These are phyloP conservation scores for Corapipo altera DNA, from an alignment of 2,113 vertebrate genomes.

Conservation along the genomic window DNA sequence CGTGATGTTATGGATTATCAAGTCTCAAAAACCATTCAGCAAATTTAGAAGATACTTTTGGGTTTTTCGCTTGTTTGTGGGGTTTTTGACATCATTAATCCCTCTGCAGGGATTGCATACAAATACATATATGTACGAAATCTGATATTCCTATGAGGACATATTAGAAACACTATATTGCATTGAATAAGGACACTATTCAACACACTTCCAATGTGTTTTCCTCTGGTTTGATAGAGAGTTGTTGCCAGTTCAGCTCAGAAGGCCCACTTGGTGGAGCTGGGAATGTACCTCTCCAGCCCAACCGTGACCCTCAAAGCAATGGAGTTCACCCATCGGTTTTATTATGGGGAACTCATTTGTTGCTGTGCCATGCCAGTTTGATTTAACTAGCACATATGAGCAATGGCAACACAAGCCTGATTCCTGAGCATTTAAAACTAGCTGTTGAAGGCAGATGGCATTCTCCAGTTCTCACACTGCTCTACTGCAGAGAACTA, in stretches of 20 bases:
- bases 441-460: constrained; percentile 75
- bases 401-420: constrained; percentile 23
- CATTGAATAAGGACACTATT: not conserved
- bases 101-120: not conserved
- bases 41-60: not conserved
- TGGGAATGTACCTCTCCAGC: not conserved
- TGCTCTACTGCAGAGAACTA: constrained; percentile 73
- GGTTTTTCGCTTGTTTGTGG: rapidly evolving
- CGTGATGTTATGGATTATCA: not conserved
- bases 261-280: not conserved
- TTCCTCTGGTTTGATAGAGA: not conserved
- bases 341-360: not conserved
- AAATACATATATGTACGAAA: rapidly evolving
- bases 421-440: constrained; percentile 67
- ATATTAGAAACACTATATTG: not conserved
- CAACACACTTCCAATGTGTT: not conserved
- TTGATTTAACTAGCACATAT: not conserved
- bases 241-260: not conserved
- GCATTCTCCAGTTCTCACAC: constrained; percentile 72
- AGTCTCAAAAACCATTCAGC: not conserved
- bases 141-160: not conserved
- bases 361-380: not conserved
- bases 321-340: not conserved
- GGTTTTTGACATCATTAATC: not conserved
- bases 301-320: rapidly evolving